These are phyloP conservation scores for Brenthis hecate DNA, from an alignment of 2,888 invertebrate genomes.

Conservation along the genomic window DNA sequence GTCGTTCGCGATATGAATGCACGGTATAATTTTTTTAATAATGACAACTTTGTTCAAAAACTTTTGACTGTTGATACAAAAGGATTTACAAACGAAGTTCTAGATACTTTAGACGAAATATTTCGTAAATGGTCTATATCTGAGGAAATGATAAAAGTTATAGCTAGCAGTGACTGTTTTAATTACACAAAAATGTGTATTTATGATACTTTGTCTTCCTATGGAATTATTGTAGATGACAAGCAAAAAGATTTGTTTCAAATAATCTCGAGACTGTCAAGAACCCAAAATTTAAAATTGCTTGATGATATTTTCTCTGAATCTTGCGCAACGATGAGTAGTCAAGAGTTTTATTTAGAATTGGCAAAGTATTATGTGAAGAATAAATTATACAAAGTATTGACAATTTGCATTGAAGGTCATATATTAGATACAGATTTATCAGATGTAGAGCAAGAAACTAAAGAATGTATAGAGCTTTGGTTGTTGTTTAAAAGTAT, in stretches of 20 bases:
- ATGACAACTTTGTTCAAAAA: constrained; percentile 69
- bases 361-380: constrained; percentile 78
- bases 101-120: constrained; percentile 73
- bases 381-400: constrained; percentile 76
- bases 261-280: constrained; percentile 83
- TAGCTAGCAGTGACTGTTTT: constrained; percentile 74
- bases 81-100: constrained; percentile 60
- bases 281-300: constrained; percentile 78
- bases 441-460: constrained; percentile 67
- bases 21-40: constrained; percentile 72
- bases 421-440: constrained; percentile 66
- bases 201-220: constrained; percentile 83
- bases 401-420: constrained; percentile 78
- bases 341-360: constrained; percentile 78
- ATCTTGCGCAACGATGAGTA: constrained; percentile 70
- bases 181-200: constrained; percentile 79
- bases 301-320: constrained; percentile 81
- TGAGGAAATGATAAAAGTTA: constrained; percentile 80
- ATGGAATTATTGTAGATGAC: constrained; percentile 84
- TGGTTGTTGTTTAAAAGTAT: constrained; percentile 81
- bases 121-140: constrained; percentile 82
- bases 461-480: constrained; percentile 77
- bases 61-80: constrained; percentile 71
- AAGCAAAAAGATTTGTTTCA: constrained; percentile 81
- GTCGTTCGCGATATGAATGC: constrained; percentile 76